phyloP scores from a whole-genome alignment of 1,140 invertebrate genomes.

The Drosophila azteca region DNA sequence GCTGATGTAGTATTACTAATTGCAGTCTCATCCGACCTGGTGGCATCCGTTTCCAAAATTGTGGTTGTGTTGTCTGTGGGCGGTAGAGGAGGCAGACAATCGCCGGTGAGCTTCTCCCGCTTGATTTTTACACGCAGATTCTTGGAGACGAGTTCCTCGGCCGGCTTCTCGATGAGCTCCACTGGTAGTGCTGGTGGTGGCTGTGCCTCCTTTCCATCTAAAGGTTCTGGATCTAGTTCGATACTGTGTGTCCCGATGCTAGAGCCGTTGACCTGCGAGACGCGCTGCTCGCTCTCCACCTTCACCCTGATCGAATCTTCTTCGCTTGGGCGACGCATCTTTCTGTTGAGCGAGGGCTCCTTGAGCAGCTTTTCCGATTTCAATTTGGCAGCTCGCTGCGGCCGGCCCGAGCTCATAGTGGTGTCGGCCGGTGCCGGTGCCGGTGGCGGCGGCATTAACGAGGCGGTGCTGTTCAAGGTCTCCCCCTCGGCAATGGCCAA shows the following conservation, averaged over 20 bases:
- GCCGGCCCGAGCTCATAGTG: slow-evolving; percentile 51
- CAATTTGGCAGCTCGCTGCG: slow-evolving; percentile 71
- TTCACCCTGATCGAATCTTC: slow-evolving; percentile 53
- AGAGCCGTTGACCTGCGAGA: slow-evolving; percentile 53
- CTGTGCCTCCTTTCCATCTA: background rate
- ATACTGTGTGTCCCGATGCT: background rate
- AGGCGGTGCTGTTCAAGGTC: slow-evolving; percentile 44
- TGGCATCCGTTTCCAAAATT: slow-evolving; percentile 25
- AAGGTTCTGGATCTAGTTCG: background rate
- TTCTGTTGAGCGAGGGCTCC: slow-evolving; percentile 49
- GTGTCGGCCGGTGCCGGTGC: slow-evolving; percentile 39
- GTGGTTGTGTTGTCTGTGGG: slow-evolving; percentile 1
- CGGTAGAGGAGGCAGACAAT: background rate
- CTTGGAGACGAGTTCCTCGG: background rate
- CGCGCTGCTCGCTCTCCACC: slow-evolving; percentile 65
- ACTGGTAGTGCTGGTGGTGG: background rate
- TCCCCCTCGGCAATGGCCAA: slow-evolving; percentile 55
- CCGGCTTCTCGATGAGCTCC: slow-evolving; percentile 1
- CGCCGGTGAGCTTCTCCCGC: slow-evolving; percentile 66
- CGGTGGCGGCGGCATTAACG: slow-evolving; percentile 72
- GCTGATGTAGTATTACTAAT: slow-evolving; percentile 34
- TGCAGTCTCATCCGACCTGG: slow-evolving; percentile 40
- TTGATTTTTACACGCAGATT: slow-evolving; percentile 61
- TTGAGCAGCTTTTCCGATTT: slow-evolving; percentile 68
- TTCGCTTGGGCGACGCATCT: slow-evolving; percentile 63